Base-by-base conservation (phyloP, 2,888 invertebrate species). In the Globia sparganii region DNA sequence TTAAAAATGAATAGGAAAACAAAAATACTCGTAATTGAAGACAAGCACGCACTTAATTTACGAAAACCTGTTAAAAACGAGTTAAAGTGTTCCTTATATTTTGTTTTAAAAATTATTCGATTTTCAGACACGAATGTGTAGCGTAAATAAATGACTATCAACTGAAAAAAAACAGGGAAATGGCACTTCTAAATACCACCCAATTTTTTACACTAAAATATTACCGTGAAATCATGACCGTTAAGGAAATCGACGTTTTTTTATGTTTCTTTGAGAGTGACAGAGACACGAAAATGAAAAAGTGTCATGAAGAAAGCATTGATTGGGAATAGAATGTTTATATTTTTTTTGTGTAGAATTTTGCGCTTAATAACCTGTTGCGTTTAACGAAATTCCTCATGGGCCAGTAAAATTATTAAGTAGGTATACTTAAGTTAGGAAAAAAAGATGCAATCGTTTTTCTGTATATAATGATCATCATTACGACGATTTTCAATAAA, bases 1-100 rank as follows among this genome's bases (percentile, higher is more conserved):
- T 74, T 74, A 74, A 74, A 70, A 80, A 74, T 68, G 34, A 70
- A 53, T 84, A 74, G 71, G 68, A 71, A 84, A 77, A 69, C 70
- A 61, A 66, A 72, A 74, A 58, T 83, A 43, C 13, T 43, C 43
- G 4, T 43, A 75, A 83, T 80, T 80, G 75, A 64, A 58, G 34
- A 59, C 72, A 70, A 72, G 56, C 80, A 80, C 83, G 83, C 83
- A 66, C 1, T 46, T 53, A 25, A 68, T 81, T 78, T 31, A 66
- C 72, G 4, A 64, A 72, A 80, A 70, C 49, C 62, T 72, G 75
- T 56, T 83, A 75, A 83, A 61, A 72, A 61, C 66, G 43, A 31
- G 34, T n/a, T 2, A 4, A 31, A 72, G 15, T 79, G 75, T 79
- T 83, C 75, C 82, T 79, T 83, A 70, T 72, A n/a, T n/a, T n/a